Conservation (phyloP, 1,140 invertebrate genomes). For the Conus betulinus region DNA sequence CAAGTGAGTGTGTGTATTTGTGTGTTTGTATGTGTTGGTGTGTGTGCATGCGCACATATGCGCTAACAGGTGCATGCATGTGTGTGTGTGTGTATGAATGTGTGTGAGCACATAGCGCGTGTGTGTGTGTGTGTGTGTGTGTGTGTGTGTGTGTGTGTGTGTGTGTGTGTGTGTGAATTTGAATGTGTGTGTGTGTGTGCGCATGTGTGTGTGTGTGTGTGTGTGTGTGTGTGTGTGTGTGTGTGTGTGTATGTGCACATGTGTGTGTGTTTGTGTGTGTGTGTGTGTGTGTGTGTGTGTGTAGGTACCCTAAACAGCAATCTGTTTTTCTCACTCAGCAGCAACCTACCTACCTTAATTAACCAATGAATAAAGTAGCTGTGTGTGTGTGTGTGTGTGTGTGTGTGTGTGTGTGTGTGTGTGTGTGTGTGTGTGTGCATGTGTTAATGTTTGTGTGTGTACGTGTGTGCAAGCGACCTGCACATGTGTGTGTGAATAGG, state of each 20-base stretch:
- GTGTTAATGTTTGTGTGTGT: not conserved
- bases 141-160: too few species aligned
- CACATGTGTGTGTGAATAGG: not conserved
- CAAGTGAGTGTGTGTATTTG: not conserved
- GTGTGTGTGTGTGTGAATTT: too few species aligned
- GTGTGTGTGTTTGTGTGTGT: not conserved
- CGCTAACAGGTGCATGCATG: too few species aligned
- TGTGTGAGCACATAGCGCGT: too few species aligned
- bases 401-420: not conserved
- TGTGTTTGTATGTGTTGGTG: not conserved
- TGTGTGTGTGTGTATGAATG: too few species aligned
- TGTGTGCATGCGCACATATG: not conserved
- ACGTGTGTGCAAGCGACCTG: not conserved
- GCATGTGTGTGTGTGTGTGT: conserved; percentile 1
- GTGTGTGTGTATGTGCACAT: not conserved
- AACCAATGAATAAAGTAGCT: not conserved
- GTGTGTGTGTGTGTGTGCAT: not conserved
- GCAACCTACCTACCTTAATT: too few species aligned
- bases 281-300: not conserved
- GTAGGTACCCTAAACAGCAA: not conserved
- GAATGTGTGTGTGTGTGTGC: not conserved
- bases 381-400: not conserved
- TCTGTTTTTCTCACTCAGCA: too few species aligned
- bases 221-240: not conserved
- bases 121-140: too few species aligned